Base-by-base conservation (phyloP, 2,113 vertebrate genomes). In the Speoplatyrhinus poulsoni region DNA sequence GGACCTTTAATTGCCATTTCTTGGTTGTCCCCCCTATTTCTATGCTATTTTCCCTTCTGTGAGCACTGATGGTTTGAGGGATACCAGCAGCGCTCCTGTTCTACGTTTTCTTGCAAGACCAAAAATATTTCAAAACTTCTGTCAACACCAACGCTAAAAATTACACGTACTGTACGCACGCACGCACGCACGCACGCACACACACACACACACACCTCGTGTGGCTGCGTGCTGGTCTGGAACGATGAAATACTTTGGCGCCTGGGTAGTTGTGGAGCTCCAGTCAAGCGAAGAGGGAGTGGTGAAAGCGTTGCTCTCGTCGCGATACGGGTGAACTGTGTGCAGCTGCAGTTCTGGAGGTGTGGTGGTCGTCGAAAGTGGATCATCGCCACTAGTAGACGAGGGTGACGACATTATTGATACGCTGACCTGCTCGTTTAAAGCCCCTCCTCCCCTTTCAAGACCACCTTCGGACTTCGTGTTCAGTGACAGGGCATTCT, bases 141-240 rank as follows among this genome's bases (percentile, higher is more conserved):
- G 49, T 52, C 10, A 11, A 52, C 17, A 9, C 70, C 26, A 26
- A 26, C 26, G 3, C 26, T 26, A 26, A 26, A 26, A 26, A 26
- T 26, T 2, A 26, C 26, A 26, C 2, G 2, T 3, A 26, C 19
- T n/a, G 12, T 19, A 11, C 16, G 17, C 55, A 57, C 17, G 17
- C 16, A 57, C 7, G 17, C 16, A 59, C 16, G n/a, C n/a, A 9
- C 12, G 49, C 49, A 8, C 50, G 6, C 48, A 13, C 62, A 62
- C 4, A 65, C 11, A 56, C 2, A 55, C 1, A 47, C 10, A 16
- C n/a, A 64, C 66, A 93, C 92, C 90, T 87, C 68, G 85, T 47
- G 92, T 65, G 52, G 69, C 62, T 5, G 80, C 82, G 46, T 90
- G 82, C 68, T 87, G 86, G 73, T 93, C 88, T 7, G 90, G 83